A percentile compares a stretch with the other conserved stretches of the same genome.
phyloP scores from a whole-genome alignment of 2,797 vertebrate genomes.

The Propithecus perrieri region DNA sequence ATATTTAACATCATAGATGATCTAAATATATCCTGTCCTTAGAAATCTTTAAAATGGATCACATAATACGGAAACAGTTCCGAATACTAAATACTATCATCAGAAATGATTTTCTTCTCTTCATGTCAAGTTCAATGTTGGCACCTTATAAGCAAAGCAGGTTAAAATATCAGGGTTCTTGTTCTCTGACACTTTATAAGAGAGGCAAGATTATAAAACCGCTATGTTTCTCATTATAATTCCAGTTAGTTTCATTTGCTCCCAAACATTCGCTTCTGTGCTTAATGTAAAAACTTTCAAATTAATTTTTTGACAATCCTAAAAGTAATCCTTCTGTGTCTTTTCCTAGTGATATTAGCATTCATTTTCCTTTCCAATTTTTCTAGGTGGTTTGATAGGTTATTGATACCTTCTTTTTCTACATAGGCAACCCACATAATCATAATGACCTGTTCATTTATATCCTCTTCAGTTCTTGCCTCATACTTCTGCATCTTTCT shows the following conservation, averaged over 20 bases:
- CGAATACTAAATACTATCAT: background rate
- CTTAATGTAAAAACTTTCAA: conserved; percentile 36
- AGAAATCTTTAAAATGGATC: conserved; percentile 4
- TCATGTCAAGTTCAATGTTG: background rate
- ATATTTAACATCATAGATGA: background rate
- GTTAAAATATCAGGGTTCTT: conserved; percentile 8
- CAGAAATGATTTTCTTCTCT: conserved; percentile 29
- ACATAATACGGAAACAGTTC: background rate
- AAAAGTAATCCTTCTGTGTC: background rate
- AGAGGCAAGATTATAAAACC: conserved; percentile 10
- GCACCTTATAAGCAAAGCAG: background rate
- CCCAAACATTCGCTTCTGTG: background rate
- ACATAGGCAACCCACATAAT: background rate
- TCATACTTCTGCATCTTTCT: background rate
- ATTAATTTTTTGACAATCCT: conserved; percentile 24
- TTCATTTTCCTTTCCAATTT: conserved; percentile 41
- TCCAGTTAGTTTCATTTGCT: conserved; percentile 24
- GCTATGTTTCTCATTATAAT: conserved; percentile 15
- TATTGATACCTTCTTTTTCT: conserved; percentile 11
- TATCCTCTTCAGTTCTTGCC: background rate
- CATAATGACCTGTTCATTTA: background rate
- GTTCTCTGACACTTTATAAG: background rate
- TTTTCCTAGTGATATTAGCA: background rate
- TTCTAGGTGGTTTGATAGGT: background rate
- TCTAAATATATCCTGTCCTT: background rate